A percentile compares a stretch with the other conserved stretches of the same genome.
These are phyloP conservation scores for Chitala chitala DNA, from an alignment of 2,113 vertebrate genomes.

Conservation along the genomic window DNA sequence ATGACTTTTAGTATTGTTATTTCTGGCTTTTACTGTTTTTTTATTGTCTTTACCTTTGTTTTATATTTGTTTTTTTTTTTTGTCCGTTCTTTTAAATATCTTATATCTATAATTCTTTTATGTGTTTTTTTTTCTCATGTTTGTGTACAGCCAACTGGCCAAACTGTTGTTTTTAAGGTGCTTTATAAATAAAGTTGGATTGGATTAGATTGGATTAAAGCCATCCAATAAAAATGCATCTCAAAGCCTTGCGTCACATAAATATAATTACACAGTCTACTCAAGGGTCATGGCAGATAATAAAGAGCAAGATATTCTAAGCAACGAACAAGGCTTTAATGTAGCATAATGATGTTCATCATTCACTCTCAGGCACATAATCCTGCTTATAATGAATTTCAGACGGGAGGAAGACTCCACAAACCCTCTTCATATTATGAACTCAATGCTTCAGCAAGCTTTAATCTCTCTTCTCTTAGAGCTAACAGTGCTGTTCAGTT, in stretches of 20 bases:
- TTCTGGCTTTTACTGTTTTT: no score
- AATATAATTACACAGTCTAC: background rate
- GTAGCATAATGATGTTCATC: conserved; percentile 20
- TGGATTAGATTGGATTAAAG: background rate
- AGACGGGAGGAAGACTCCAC: conserved; percentile 10
- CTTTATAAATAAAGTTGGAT: no score
- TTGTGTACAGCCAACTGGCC: no score
- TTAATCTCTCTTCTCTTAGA: conserved; percentile 5
- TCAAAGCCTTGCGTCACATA: background rate
- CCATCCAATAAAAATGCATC: background rate
- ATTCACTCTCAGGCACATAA: conserved; percentile 17
- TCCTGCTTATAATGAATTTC: conserved; percentile 14
- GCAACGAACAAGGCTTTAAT: conserved; percentile 14
- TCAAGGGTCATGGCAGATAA: background rate
- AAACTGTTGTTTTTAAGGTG: no score
- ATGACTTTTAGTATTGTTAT: no score
- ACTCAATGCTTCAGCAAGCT: conserved; percentile 15
- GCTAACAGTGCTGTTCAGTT: background rate
- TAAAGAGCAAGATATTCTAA: conserved; percentile 13
- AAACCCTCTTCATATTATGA: conserved; percentile 11
- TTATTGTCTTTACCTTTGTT: no score
- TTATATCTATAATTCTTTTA: no score
- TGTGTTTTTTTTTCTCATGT: no score
- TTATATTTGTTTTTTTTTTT: no score
- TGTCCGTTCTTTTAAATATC: no score